A percentile compares a stretch with the other conserved stretches of the same genome.
These are phyloP conservation scores for Netelia inedita DNA, from an alignment of 2,888 invertebrate species.

Conservation along the genomic window DNA sequence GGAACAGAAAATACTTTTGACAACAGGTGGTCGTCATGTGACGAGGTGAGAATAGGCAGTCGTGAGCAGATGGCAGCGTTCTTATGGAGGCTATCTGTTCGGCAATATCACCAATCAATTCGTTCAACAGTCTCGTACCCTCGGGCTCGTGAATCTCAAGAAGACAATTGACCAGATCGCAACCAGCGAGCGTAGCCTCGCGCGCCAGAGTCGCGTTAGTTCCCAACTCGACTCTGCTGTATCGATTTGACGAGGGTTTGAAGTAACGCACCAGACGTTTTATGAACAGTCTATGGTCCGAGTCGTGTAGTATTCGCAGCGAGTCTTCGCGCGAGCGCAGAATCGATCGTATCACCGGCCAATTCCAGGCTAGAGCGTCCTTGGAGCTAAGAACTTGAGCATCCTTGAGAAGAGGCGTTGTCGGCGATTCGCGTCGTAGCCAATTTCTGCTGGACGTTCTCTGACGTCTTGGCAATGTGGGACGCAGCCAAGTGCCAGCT, in stretches of 20 bases:
- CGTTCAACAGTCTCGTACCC: constrained; percentile 90
- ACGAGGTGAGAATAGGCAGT: constrained; percentile 95
- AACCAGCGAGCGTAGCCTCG: constrained; percentile 89
- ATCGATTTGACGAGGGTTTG: constrained; percentile 94
- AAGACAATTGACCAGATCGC: constrained; percentile 92
- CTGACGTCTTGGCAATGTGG: constrained; percentile 78
- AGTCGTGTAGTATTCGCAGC: constrained; percentile 88
- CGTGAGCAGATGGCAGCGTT: constrained; percentile 92
- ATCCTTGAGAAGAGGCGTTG: constrained; percentile 88
- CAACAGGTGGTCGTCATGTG: constrained; percentile 95
- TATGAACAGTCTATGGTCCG: constrained; percentile 89
- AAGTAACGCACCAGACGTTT: constrained; percentile 93
- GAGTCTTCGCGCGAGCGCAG: constrained; percentile 86
- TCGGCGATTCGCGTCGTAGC: constrained; percentile 81
- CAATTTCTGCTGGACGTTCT: constrained; percentile 79
- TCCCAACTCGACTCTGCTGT: constrained; percentile 93
- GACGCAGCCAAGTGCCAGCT: constrained; percentile 81
- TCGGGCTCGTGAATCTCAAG: constrained; percentile 90
- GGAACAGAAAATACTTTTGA: constrained; percentile 97
- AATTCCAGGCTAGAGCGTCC: constrained; percentile 95
- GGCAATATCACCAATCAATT: constrained; percentile 93
- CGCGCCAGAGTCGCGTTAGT: constrained; percentile 86
- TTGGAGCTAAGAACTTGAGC: constrained; percentile 93
- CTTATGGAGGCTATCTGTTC: constrained; percentile 91
- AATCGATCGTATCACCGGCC: constrained; percentile 92